Evolutionary conservation across 2,113 vertebrate genomes (phyloP).

Genomic region (Guaruba guarouba): DNA sequence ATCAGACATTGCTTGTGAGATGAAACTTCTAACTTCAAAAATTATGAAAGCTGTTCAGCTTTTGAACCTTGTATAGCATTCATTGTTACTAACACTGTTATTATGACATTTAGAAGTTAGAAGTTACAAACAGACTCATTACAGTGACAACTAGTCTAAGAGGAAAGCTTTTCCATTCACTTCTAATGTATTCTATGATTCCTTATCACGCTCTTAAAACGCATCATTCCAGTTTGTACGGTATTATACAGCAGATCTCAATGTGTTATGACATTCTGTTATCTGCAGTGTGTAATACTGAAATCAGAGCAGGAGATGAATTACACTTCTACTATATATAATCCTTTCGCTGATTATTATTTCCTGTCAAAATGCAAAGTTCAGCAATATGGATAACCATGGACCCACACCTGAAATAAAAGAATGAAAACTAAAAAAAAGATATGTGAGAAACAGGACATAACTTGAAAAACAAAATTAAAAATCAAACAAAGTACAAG

Average conservation of each 20-base stretch:
- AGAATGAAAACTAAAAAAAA: not conserved
- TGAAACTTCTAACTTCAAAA: not conserved
- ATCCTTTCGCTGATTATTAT: not conserved
- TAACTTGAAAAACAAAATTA: not conserved
- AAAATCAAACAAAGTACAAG: not conserved
- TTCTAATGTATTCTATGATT: not conserved
- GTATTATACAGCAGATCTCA: not conserved
- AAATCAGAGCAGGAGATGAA: not conserved
- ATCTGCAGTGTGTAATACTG: not conserved
- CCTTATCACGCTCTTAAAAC: not conserved
- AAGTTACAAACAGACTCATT: not conserved
- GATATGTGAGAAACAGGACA: accelerated
- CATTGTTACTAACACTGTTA: not conserved
- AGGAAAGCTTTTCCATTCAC: not conserved
- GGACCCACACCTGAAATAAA: not conserved
- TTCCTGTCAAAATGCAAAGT: not conserved
- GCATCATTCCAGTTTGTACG: not conserved
- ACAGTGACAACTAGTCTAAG: not conserved
- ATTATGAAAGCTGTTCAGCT: not conserved
- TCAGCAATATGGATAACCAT: not conserved
- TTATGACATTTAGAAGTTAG: not conserved
- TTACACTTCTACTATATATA: not conserved
- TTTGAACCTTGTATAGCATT: not conserved
- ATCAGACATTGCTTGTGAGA: not conserved
- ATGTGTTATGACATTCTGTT: not conserved